These are phyloP conservation scores for Rattus norvegicus DNA, from an alignment of 2,113 vertebrate species.

Conservation along the genomic window GRCr8 NC_086022.1:21275001-21275500, in stretches of 20 bases:
- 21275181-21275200: no score
- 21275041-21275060: neutral
- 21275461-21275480: neutral
- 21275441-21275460: neutral
- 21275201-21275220: no score
- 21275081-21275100: neutral
- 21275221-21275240: neutral
- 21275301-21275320: neutral
- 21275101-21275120: neutral
- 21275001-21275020: neutral
- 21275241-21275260: conserved; percentile 4
- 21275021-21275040: neutral
- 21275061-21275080: conserved; percentile 1
- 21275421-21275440: neutral
- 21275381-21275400: neutral
- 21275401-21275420: neutral
- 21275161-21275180: neutral
- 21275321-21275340: neutral
- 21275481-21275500: conserved; percentile 18
- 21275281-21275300: neutral
- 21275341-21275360: neutral
- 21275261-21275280: conserved; percentile 32
- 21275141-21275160: neutral
- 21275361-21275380: neutral
- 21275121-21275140: neutral